Evolutionary conservation across 92 coral and sea anemone genomes (phyloP).

Genomic region (Epizoanthus rinbou): DNA sequence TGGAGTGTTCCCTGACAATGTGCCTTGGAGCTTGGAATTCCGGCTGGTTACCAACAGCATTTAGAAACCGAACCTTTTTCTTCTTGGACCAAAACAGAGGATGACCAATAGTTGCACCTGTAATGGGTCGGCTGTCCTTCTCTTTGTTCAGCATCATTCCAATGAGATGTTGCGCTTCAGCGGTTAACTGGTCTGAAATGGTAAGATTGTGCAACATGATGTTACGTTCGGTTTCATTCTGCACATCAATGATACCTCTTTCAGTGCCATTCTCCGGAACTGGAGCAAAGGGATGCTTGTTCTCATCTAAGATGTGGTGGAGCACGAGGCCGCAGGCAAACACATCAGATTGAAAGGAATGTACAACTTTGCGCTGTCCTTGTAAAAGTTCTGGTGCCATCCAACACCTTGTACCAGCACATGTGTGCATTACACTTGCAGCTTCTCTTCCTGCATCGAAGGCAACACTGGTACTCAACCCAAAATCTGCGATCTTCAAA

Average conservation of each 20-base stretch:
- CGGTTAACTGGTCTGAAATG: conserved; percentile 15
- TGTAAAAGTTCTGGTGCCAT: conserved; percentile 59
- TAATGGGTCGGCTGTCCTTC: conserved; percentile 39
- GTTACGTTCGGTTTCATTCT: conserved; percentile 54
- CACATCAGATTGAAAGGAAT: conserved; percentile 45
- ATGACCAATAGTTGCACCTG: conserved; percentile 43
- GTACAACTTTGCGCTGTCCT: background rate
- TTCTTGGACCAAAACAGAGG: conserved; percentile 59
- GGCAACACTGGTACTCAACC: conserved; percentile 42
- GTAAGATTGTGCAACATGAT: conserved; percentile 13
- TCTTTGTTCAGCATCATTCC: conserved; percentile 39
- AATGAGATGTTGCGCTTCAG: conserved; percentile 53
- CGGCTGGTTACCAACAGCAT: conserved; percentile 60
- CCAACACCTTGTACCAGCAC: conserved; percentile 64
- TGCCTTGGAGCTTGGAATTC: conserved; percentile 38
- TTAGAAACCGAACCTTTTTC: conserved; percentile 48
- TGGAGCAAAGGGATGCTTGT: conserved; percentile 57
- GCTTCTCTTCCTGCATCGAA: background rate
- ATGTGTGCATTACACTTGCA: conserved; percentile 35
- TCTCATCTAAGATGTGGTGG: conserved; percentile 45
- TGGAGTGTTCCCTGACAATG: conserved; percentile 16
- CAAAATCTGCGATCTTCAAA: conserved; percentile 68
- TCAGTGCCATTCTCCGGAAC: background rate
- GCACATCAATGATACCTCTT: background rate
- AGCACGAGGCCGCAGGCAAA: conserved; percentile 63